A percentile compares a stretch with the other conserved stretches of the same genome.
phyloP scores from a whole-genome alignment of 2,888 invertebrate genomes.

The Pterostichus madidus region DNA sequence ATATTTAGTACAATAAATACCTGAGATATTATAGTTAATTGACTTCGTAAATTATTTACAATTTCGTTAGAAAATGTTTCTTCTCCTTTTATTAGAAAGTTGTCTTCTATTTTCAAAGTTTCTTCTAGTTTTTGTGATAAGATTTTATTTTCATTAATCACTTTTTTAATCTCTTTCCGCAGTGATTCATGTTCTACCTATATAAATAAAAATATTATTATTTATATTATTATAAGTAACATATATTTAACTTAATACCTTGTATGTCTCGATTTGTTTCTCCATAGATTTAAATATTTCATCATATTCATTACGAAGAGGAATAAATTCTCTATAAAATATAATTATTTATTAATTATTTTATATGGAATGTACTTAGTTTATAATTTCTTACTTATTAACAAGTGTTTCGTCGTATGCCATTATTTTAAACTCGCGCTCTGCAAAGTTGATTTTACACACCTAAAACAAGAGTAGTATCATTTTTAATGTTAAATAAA shows the following conservation, averaged over 20 bases:
- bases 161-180: constrained; percentile 72
- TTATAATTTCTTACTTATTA: neutral
- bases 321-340: constrained; percentile 68
- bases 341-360: neutral
- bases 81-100: constrained; percentile 70
- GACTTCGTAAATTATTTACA: constrained; percentile 74
- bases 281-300: constrained; percentile 75
- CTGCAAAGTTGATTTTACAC: constrained; percentile 1
- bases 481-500: neutral
- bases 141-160: constrained; percentile 75
- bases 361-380: neutral
- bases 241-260: constrained; percentile 73
- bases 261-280: constrained; percentile 79
- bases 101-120: constrained; percentile 66
- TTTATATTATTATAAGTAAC: neutral
- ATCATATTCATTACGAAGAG: constrained; percentile 71
- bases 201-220: constrained; percentile 45
- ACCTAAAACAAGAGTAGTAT: neutral
- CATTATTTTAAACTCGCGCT: constrained; percentile 3
- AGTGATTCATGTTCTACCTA: constrained; percentile 73
- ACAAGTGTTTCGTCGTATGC: constrained; percentile 17
- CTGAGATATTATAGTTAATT: constrained; percentile 74
- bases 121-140: constrained; percentile 71
- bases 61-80: constrained; percentile 72
- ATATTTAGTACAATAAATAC: constrained; percentile 69